These are phyloP conservation scores for Drosophila eugracilis DNA, from an alignment of 1,140 invertebrate species.

Conservation along the genomic window DNA sequence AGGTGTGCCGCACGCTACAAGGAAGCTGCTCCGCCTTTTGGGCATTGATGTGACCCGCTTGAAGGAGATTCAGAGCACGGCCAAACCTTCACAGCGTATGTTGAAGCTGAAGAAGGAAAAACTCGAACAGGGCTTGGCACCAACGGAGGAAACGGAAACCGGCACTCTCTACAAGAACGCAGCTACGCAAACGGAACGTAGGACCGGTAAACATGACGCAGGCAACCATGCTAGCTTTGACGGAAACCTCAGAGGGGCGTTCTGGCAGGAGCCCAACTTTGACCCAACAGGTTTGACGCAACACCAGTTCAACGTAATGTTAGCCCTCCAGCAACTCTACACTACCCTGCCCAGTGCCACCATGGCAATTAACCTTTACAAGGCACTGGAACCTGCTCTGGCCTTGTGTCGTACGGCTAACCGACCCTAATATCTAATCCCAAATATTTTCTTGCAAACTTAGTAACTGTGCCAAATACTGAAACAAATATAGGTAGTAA, in stretches of 20 bases:
- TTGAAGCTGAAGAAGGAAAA: conserved; percentile 34
- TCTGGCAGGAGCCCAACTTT: conserved; percentile 43
- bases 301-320: conserved; percentile 47
- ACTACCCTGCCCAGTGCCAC: conserved; percentile 6
- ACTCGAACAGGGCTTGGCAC: neutral
- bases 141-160: conserved; percentile 13
- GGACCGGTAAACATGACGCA: conserved; percentile 5
- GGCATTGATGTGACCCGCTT: conserved; percentile 40
- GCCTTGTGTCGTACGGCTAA: conserved; percentile 4
- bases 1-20: conserved; percentile 31
- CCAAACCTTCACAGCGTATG: conserved; percentile 35
- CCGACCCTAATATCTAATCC: neutral
- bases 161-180: conserved; percentile 35
- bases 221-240: conserved; percentile 18
- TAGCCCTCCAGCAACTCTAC: conserved; percentile 41
- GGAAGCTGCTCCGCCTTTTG: conserved; percentile 40
- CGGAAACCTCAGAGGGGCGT: neutral
- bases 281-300: conserved; percentile 26
- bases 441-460: neutral
- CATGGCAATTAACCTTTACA: conserved; percentile 29
- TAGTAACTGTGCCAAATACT: neutral
- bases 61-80: conserved; percentile 33
- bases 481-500: neutral
- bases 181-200: conserved; percentile 31
- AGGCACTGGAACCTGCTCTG: conserved; percentile 26